Evolutionary conservation across 2,797 vertebrate species (phyloP).

Genomic region (Acrossocheilus fasciatus): DNA sequence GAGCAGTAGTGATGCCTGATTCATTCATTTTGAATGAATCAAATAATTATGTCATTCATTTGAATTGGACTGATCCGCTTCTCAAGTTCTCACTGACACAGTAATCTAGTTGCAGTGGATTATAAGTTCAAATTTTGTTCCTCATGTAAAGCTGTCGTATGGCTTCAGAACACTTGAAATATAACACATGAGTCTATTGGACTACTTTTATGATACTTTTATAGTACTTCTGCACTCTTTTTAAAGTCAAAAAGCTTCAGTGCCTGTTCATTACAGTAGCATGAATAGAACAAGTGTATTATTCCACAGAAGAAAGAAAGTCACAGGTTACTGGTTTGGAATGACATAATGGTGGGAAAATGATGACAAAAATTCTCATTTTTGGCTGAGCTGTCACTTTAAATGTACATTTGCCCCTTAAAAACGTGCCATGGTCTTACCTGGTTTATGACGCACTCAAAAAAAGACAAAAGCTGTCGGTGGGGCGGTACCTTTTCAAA

Average conservation of each 20-base stretch:
- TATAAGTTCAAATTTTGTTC: no score
- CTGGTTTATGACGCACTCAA: background rate
- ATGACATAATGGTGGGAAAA: background rate
- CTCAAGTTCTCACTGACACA: background rate
- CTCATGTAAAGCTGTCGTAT: no score
- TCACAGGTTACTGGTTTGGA: background rate
- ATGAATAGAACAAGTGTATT: background rate
- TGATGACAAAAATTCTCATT: background rate
- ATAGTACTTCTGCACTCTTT: background rate
- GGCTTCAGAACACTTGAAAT: background rate
- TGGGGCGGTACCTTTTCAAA: background rate
- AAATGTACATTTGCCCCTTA: constrained; percentile 32
- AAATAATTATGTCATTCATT: background rate
- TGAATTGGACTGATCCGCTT: background rate
- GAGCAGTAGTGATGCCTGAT: background rate
- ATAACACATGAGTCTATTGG: background rate
- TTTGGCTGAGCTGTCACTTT: background rate
- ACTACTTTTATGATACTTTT: background rate
- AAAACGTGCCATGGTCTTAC: background rate
- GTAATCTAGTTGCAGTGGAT: background rate
- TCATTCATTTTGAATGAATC: background rate
- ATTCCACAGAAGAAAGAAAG: background rate
- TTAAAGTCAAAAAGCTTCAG: background rate
- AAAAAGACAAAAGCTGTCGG: background rate
- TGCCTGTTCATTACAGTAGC: background rate